Percentiles rank a stretch among this genome's conserved stretches.
Conservation (phyloP, 1,140 invertebrate species). For the Meteorus sp. region DNA sequence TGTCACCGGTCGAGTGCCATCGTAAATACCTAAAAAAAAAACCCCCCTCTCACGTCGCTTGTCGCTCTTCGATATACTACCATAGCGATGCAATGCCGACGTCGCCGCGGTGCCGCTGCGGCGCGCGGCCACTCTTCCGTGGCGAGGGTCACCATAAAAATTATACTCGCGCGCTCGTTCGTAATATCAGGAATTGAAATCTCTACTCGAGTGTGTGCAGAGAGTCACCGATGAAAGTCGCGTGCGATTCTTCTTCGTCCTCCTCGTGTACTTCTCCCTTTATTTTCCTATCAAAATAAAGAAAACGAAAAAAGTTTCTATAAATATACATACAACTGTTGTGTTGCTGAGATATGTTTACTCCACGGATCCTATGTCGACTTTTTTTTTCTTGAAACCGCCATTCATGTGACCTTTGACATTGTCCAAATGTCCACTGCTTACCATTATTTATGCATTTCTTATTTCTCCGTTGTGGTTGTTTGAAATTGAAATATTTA, state of each 20-base stretch:
- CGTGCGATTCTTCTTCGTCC: constrained; percentile 12
- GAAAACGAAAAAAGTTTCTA: too few species aligned
- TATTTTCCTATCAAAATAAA: too few species aligned
- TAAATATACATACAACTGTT: too few species aligned
- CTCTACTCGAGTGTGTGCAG: constrained; percentile 9
- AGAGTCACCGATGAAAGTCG: constrained; percentile 19
- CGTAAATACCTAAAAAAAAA: constrained; percentile 53
- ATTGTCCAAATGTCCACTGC: too few species aligned
- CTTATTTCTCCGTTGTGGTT: too few species aligned
- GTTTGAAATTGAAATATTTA: too few species aligned
- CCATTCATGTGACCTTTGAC: too few species aligned
- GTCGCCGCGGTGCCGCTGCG: constrained; percentile 12
- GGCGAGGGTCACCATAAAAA: constrained; percentile 50
- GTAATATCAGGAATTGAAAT: constrained; percentile 38
- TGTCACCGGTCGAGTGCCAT: constrained; percentile 57
- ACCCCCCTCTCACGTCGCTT: constrained; percentile 24
- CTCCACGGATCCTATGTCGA: too few species aligned
- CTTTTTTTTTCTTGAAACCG: too few species aligned
- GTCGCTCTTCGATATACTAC: neutral
- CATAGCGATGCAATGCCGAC: neutral
- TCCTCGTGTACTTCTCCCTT: neutral
- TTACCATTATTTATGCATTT: too few species aligned
- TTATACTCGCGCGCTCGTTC: constrained; percentile 42
- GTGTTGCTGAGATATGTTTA: too few species aligned
- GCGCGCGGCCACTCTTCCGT: constrained; percentile 29